Percentiles rank a stretch among this genome's conserved stretches.
Conservation (phyloP, 1,140 invertebrate species). For the Lutraria rhynchaena region DNA sequence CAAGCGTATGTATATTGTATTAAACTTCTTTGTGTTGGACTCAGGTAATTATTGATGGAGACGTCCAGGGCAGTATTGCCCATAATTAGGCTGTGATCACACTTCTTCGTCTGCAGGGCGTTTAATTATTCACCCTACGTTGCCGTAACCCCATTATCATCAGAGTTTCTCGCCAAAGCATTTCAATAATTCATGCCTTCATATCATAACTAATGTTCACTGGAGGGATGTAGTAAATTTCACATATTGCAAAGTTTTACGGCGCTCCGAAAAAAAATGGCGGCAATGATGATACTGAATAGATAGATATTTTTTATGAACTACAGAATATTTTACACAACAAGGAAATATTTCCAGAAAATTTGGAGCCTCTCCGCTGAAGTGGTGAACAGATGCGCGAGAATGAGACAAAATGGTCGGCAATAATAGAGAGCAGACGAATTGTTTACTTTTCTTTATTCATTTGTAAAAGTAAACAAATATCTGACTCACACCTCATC, state of each 20-base stretch:
- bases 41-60: conserved; percentile 25
- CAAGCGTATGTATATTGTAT: too few species aligned
- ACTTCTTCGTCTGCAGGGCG: conserved; percentile 20
- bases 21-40: too few species aligned
- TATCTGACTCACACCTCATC: too few species aligned
- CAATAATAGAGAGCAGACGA: too few species aligned
- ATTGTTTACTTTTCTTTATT: too few species aligned
- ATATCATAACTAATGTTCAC: conserved; percentile 43
- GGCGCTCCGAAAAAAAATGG: not conserved
- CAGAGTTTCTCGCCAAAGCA: conserved; percentile 27
- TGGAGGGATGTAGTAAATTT: not conserved
- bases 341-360: not conserved
- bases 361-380: not conserved
- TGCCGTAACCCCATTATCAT: conserved; percentile 31
- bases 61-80: not conserved
- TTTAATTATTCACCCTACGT: conserved; percentile 51
- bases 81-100: conserved; percentile 9
- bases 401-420: not conserved
- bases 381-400: not conserved
- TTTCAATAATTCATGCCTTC: conserved; percentile 36
- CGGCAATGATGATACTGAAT: not conserved
- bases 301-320: not conserved
- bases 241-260: not conserved
- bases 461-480: too few species aligned
- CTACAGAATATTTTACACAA: not conserved